Percentiles rank a stretch among this genome's conserved stretches.
Evolutionary conservation across 2,797 vertebrate species (phyloP).

Genomic region (Lacerta viridis): DNA sequence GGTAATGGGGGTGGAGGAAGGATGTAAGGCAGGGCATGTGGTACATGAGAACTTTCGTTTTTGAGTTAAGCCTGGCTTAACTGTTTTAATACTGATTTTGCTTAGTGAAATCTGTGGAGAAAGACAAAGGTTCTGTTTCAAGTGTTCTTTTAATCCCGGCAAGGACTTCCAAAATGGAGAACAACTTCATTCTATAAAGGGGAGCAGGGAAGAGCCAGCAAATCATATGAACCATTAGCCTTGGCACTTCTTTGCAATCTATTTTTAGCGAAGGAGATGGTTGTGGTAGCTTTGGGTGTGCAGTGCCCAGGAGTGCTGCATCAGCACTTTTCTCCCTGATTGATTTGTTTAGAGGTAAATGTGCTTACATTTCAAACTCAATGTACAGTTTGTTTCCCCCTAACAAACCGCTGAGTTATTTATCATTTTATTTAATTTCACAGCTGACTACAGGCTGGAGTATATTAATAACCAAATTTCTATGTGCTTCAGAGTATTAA

Average conservation of each 20-base stretch:
- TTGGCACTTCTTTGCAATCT: neutral
- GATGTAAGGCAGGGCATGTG: neutral
- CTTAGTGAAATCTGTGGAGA: neutral
- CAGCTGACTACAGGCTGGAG: slow-evolving; percentile 69
- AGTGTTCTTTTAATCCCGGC: neutral
- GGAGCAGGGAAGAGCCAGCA: neutral
- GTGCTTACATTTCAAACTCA: slow-evolving; percentile 60
- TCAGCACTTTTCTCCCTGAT: slow-evolving; percentile 50
- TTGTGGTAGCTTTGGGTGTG: slow-evolving; percentile 31
- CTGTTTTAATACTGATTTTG: neutral
- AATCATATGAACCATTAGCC: slow-evolving; percentile 12
- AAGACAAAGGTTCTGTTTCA: neutral
- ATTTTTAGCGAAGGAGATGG: slow-evolving; percentile 24
- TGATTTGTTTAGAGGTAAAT: slow-evolving; percentile 67
- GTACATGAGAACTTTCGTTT: neutral
- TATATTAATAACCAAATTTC: slow-evolving; percentile 59
- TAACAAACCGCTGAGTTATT: slow-evolving; percentile 63
- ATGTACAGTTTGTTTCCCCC: slow-evolving; percentile 65
- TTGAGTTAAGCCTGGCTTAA: neutral
- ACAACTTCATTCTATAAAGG: neutral
- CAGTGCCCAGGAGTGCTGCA: neutral
- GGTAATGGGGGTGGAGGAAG: too few relatives aligned
- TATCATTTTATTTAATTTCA: slow-evolving; percentile 78
- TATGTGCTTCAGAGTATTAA: slow-evolving; percentile 52
- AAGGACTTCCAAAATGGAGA: neutral